A percentile compares a stretch with the other conserved stretches of the same genome.
Evolutionary conservation across 2,888 invertebrate species (phyloP).

Genomic region (Tetanocera ferruginea): DNA sequence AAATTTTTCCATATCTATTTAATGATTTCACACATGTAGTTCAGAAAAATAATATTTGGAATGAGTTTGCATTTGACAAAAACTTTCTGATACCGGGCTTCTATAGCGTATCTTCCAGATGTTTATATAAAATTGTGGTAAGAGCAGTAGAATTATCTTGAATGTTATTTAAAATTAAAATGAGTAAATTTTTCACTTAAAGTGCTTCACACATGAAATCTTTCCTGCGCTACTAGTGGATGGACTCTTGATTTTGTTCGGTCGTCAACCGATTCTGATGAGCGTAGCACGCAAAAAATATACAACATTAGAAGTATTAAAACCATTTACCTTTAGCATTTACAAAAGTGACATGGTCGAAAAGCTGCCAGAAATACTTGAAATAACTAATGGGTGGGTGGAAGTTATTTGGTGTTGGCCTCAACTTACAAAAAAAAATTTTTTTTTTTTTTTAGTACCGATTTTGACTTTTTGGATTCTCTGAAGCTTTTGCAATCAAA

Average conservation of each 20-base stretch:
- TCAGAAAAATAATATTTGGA: constrained; percentile 33
- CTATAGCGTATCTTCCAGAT: constrained; percentile 30
- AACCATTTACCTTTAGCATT: constrained; percentile 59
- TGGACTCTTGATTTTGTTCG: constrained; percentile 49
- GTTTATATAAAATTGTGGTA: constrained; percentile 45
- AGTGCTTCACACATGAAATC: neutral
- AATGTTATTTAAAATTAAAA: neutral
- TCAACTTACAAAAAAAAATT: no score
- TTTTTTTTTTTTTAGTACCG: neutral
- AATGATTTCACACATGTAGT: neutral
- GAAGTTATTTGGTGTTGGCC: neutral
- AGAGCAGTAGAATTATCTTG: neutral
- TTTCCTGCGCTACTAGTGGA: constrained; percentile 58
- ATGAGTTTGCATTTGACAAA: constrained; percentile 43
- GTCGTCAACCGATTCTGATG: constrained; percentile 56
- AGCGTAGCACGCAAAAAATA: constrained; percentile 56
- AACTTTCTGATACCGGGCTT: constrained; percentile 42
- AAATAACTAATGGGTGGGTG: neutral
- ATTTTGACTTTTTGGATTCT: neutral
- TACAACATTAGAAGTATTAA: constrained; percentile 55
- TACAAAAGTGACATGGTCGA: constrained; percentile 57
- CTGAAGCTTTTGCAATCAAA: neutral
- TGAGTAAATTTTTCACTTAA: neutral
- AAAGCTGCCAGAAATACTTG: constrained; percentile 36
- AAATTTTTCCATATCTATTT: neutral